Base-by-base conservation (phyloP, 2,888 invertebrate genomes). In the Hanleya hanleyi region DNA sequence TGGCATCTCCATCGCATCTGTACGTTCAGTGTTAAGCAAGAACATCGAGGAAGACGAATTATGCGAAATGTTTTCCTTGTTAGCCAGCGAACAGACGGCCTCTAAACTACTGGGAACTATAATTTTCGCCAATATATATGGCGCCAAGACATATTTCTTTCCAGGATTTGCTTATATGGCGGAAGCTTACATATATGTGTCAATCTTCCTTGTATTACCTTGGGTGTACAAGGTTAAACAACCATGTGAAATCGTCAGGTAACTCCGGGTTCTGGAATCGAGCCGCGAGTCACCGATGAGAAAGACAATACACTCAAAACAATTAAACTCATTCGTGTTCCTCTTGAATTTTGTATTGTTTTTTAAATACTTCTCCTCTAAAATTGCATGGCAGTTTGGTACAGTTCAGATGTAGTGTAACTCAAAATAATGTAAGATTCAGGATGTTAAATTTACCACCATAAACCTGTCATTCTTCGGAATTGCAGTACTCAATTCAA, bases 1-100 rank as follows among this genome's bases (percentile, higher is more conserved):
- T 6, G 88, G 88, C 4, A 78, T 90, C 70, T 82, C 89, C 50
- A 85, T 87, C 18, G 86, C 86, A 0, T 86, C 88, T 35, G 71
- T 83, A 37, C 84, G 89, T 69, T 89, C 90, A 0, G 72, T 88
- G 12, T 80, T 90, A 71, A 89, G 89, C 74, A 90, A 90, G 75
- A 76, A 83, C 4, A 87, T 88, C 12, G 73, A 78, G 26, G 86
- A 88, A 35, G 82, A 87, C 57, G 90, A 90, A 72, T 77, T 88
- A 15, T 88, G 90, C 0, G 89, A 89, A 74, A 81, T 84, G 18
- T 90, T 90, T 71, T 86, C 89, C 2, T 75, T 90, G 15, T 77
- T 89, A 1, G 86, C 89, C 5, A 83, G 86, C 67, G 86, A 84
- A 0, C 89, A 90, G 75, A 88, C 90, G 0, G 77, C 85, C 0